A percentile compares a stretch with the other conserved stretches of the same genome.
These are phyloP conservation scores for Drosophila albomicans DNA, from an alignment of 1,140 invertebrate genomes.

Conservation along the genomic window DNA sequence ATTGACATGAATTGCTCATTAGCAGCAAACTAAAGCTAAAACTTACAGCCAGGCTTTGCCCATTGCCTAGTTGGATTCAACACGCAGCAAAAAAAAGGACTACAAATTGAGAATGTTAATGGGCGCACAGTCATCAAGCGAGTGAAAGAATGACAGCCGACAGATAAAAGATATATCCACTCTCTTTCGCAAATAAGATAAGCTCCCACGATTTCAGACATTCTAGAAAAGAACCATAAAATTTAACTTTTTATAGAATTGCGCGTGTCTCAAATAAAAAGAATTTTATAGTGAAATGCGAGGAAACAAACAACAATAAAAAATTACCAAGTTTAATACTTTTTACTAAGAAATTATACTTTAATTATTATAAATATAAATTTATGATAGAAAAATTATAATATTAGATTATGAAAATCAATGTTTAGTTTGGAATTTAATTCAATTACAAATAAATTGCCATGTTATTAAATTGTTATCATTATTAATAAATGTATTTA, in stretches of 20 bases:
- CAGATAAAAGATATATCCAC: background rate
- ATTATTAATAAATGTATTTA: too few relatives aligned
- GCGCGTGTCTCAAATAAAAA: too few relatives aligned
- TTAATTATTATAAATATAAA: too few relatives aligned
- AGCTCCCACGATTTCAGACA: background rate
- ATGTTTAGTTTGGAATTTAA: too few relatives aligned
- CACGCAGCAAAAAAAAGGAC: background rate
- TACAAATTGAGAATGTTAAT: slow-evolving; percentile 47
- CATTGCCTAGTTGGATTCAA: slow-evolving; percentile 3
- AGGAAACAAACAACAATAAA: background rate
- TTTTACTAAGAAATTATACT: too few relatives aligned
- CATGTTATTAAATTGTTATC: too few relatives aligned
- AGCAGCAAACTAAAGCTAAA: slow-evolving; percentile 79
- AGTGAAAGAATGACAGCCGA: slow-evolving; percentile 13
- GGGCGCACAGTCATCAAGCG: background rate
- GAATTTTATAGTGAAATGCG: background rate
- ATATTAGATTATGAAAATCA: background rate
- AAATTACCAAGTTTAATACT: too few relatives aligned
- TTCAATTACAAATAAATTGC: too few relatives aligned
- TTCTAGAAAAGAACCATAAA: background rate
- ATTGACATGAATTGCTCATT: slow-evolving; percentile 84
- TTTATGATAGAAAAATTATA: background rate
- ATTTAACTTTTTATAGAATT: too few relatives aligned
- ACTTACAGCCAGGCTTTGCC: slow-evolving; percentile 55
- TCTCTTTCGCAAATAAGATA: background rate